Base-by-base conservation (phyloP, 2,797 vertebrate genomes). In the Perodicticus potto region DNA sequence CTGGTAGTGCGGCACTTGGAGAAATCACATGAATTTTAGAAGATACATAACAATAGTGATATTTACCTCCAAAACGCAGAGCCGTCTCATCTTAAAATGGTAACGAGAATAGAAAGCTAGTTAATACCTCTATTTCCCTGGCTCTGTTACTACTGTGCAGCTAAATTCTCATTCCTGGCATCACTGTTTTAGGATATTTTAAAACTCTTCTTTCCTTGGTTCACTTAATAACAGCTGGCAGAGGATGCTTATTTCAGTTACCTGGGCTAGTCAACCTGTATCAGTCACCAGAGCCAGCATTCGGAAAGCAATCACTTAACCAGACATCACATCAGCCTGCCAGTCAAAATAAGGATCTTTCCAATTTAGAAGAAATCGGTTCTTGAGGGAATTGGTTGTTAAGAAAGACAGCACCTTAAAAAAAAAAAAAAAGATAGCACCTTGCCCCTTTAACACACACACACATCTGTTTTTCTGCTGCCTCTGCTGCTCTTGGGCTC, bases 341-440 rank as follows among this genome's bases (percentile, higher is more conserved):
- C 61, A 65, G 86, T 91, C 91, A 95, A 88, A 93, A 92, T 74
- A 96, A 93, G 88, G 40, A 70, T 89, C 74, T 96, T 88, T 93
- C 70, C 49, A 82, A 86, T 96, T 83, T 89, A 89, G 63, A 89
- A 83, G 88, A 92, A 93, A 82, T 82, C 43, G 22, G 43, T 65
- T 93, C 90, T 92, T 14, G 77, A 96, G 34, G 61, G 49, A 91
- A 95, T n/a, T 84, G 19, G 14, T 53, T 93, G 55, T 95, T 85
- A 29, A 82, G 93, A 76, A 81, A 67, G 59, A 53, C 49, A 53
- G 49, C 49, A 53, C 45, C 45, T 49, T 49, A 29, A 83, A 93
- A 78, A 80, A 69, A 29, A 29, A 49, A 29, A 80, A 93, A 78
- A 80, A 69, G 61, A 88, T 3, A 96, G 11, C 29, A 67, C 20